Conservation (phyloP, 2,888 invertebrate species). For the Cacoxenus indagator region DNA sequence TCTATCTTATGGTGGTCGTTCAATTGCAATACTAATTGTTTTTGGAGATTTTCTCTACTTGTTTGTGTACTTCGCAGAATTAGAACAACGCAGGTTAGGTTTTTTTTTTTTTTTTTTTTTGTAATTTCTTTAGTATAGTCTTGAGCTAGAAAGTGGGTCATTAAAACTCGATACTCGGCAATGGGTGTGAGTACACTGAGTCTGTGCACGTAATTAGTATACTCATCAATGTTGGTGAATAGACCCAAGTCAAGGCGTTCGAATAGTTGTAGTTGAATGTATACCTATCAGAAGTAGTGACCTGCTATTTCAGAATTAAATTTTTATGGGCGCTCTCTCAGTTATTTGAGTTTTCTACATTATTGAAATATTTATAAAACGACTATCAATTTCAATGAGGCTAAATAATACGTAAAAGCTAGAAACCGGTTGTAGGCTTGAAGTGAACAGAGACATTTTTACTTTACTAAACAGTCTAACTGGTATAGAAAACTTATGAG, state of each 20-base stretch:
- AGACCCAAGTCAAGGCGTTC: slow-evolving; percentile 55
- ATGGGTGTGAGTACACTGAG: slow-evolving; percentile 19
- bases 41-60: slow-evolving; percentile 51
- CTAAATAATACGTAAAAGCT: too few relatives aligned
- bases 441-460: too few relatives aligned
- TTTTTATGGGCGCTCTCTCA: too few relatives aligned
- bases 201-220: slow-evolving; percentile 11
- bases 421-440: too few relatives aligned
- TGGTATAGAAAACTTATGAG: too few relatives aligned
- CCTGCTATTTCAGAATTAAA: too few relatives aligned
- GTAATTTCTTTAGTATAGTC: slow-evolving; percentile 49
- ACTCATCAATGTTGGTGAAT: slow-evolving; percentile 36
- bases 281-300: too few relatives aligned
- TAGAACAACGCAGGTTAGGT: slow-evolving; percentile 60
- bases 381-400: too few relatives aligned
- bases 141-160: slow-evolving; percentile 66
- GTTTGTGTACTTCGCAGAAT: slow-evolving; percentile 41
- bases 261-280: slow-evolving; percentile 32
- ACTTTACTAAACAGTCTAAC: too few relatives aligned
- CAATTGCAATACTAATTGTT: slow-evolving; percentile 45
- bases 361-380: too few relatives aligned
- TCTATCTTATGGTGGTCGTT: background rate
- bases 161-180: slow-evolving; percentile 59
- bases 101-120: slow-evolving; percentile 34
- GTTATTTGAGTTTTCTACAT: too few relatives aligned